Percentiles rank a stretch among this genome's conserved stretches.
phyloP scores from a whole-genome alignment of 2,113 vertebrate species.

The Mystacornis crossleyi region DNA sequence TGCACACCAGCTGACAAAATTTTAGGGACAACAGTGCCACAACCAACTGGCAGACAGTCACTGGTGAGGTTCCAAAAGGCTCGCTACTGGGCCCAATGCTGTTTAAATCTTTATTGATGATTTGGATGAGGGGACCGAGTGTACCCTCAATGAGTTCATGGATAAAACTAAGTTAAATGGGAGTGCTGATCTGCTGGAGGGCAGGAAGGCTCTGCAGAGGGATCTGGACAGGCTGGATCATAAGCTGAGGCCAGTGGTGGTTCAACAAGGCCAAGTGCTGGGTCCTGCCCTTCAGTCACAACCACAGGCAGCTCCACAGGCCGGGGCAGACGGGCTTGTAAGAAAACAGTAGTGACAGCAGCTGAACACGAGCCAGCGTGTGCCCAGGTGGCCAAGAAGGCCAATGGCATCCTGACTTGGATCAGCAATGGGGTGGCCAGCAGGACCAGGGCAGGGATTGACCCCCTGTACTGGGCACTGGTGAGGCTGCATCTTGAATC shows the following conservation, averaged over 20 bases:
- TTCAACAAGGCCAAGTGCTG: not conserved
- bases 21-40: not conserved
- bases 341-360: not conserved
- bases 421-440: not conserved
- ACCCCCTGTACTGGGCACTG: not conserved
- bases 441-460: not conserved
- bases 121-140: not conserved
- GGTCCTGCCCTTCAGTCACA: not conserved
- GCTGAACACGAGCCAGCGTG: not conserved
- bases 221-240: not conserved
- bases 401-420: not conserved
- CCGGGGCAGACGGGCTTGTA: not conserved
- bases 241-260: no score
- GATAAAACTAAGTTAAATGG: not conserved
- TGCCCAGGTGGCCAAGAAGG: not conserved
- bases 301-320: accelerated
- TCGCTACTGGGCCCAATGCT: no score
- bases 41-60: not conserved
- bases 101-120: not conserved
- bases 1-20: not conserved
- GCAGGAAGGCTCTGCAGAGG: not conserved
- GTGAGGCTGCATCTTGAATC: no score
- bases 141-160: no score
- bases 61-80: accelerated
- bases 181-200: not conserved